Conservation (phyloP, 2,113 vertebrate species). For the Sciurus niger region DNA sequence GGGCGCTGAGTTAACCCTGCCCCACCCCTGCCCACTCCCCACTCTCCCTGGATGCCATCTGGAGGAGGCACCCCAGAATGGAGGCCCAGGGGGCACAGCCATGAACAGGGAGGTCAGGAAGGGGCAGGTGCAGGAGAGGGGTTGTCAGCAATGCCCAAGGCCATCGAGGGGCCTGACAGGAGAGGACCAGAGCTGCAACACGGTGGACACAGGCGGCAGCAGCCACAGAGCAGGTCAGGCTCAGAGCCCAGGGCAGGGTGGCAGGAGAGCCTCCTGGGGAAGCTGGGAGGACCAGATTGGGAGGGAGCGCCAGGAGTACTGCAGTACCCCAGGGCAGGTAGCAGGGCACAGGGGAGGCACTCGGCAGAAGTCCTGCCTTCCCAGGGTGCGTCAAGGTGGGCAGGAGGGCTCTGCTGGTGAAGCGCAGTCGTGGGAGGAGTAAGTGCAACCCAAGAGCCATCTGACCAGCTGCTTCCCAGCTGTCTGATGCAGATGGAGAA, state of each 20-base stretch:
- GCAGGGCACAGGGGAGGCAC: too few species aligned
- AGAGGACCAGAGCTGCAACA: background rate
- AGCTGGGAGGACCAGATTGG: too few species aligned
- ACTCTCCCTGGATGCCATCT: background rate
- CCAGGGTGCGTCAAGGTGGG: too few species aligned
- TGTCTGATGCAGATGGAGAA: background rate
- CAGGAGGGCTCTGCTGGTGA: too few species aligned
- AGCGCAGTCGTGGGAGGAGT: background rate
- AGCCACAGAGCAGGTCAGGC: too few species aligned
- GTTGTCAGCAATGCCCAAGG: background rate
- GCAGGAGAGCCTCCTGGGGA: background rate
- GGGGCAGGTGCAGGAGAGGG: background rate
- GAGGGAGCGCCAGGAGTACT: background rate
- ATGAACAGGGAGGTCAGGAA: too few species aligned
- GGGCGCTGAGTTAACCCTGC: too few species aligned
- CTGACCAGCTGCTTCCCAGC: background rate
- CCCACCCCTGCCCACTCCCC: background rate
- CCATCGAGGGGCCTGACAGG: background rate
- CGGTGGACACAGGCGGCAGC: background rate
- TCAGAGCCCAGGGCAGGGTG: background rate
- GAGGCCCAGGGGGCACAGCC: background rate
- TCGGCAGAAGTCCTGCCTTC: too few species aligned
- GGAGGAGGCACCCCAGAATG: background rate
- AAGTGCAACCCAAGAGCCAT: background rate
- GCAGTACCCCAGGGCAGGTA: background rate